Percentiles rank a stretch among this genome's conserved stretches.
These are phyloP conservation scores for Hypotaenidia philippensis DNA, from an alignment of 2,797 vertebrate species.

Conservation along the genomic window DNA sequence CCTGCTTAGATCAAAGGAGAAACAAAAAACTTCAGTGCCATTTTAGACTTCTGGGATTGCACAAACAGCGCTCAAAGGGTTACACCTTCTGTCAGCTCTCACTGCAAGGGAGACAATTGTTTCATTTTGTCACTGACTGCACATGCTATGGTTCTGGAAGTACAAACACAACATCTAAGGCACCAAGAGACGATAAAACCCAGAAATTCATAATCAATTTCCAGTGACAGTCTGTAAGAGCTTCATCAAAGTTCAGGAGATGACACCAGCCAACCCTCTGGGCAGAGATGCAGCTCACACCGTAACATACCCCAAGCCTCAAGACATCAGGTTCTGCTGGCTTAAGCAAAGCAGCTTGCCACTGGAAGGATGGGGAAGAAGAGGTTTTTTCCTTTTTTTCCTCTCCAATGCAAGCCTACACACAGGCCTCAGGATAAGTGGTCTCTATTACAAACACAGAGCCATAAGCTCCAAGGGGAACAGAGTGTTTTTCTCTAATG, in stretches of 20 bases:
- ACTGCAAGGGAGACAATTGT: background rate
- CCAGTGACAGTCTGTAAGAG: background rate
- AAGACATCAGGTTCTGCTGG: background rate
- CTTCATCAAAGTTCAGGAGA: background rate
- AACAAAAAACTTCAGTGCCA: background rate
- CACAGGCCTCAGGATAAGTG: background rate
- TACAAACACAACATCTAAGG: background rate
- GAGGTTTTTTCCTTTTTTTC: background rate
- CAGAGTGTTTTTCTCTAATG: conserved; percentile 2
- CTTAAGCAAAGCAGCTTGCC: background rate
- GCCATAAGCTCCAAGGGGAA: background rate
- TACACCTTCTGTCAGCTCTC: background rate
- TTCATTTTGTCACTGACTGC: background rate
- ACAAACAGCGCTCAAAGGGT: background rate
- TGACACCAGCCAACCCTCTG: background rate
- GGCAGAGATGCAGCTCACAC: background rate
- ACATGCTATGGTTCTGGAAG: background rate
- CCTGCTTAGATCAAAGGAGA: background rate
- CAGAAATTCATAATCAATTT: background rate
- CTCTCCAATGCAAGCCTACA: background rate
- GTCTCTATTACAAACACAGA: conserved; percentile 1
- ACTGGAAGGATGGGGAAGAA: background rate
- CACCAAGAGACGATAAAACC: background rate
- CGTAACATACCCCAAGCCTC: background rate
- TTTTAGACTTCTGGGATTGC: background rate